Base-by-base conservation (phyloP, 2,888 invertebrate genomes). In the Ichneumoninae sp. region DNA sequence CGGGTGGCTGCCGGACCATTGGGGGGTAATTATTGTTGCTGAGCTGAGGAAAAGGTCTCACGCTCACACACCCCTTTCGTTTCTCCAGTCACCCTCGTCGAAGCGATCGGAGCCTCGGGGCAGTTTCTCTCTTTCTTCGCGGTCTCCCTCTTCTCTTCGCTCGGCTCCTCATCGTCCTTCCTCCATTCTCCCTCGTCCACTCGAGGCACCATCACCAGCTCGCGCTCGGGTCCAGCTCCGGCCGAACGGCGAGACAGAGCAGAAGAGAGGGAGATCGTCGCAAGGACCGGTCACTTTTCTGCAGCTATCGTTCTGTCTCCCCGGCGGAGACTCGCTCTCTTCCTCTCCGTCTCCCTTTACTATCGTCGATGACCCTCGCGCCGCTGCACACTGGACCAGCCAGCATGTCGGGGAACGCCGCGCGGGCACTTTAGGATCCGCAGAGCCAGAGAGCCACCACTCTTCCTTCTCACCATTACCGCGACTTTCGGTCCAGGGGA, bases 11-110 rank as follows among this genome's bases (percentile, higher is more conserved):
- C 71, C 22, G 70, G 90, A 90, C 92, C 91, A 89, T 89, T 0
- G 91, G 92, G 85, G 90, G 92, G 91, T 92, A 92, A 93, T 93
- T 92, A 93, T 91, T 90, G 89, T 90, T 88, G 88, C 89, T 87
- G 62, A 30, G 80, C 80, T 78, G 86, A 86, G 89, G 86, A 89
- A 88, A 92, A 91, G 90, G 89, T 92, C 93, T 93, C 93, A 93
- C 93, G 93, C 90, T 93, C 33, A 4, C 90, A 83, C 88, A 89
- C 87, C 89, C 90, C 90, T 90, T 91, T 92, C 90, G 84, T 50
- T 47, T 70, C 74, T 90, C 88, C 82, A 85, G 86, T 90, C 60
- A 71, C 68, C 81, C 82, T 85, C 80, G 74, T 82, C 83, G 79
- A 82, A 66, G 71, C 44, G 79, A 83, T 83, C 71, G 40, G 57